Base-by-base conservation (phyloP, 2,113 vertebrate species). In the Syngnathoides biaculeatus region DNA sequence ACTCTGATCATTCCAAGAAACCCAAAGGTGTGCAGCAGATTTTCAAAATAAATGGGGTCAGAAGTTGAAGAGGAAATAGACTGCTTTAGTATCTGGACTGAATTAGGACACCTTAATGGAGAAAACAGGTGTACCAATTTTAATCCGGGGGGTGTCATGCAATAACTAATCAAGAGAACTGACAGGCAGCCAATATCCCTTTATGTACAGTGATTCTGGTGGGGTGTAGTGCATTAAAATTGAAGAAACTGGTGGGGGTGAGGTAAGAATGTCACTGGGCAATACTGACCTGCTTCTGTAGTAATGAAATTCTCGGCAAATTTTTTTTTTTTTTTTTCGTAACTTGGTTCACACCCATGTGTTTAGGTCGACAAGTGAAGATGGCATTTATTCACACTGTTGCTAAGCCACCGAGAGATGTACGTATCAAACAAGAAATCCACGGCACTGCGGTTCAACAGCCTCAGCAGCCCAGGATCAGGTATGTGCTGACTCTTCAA, bases 311-410 rank as follows among this genome's bases (percentile, higher is more conserved):
- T 22, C 11, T 22, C 26, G 53, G 20, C 8, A 30, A 47, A 15
- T 13, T 15, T 50, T 50, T n/a, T n/a, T n/a, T 22, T 30, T 65
- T 14, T 22, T 2, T 61, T 24, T 14, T 22, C n/a, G 2, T 69
- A 2, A 65, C 4, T 5, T 73, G 59, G 8, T 67, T 59, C 55
- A 40, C 58, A 38, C 63, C 19, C 10, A 39, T 65, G 9, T 67
- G 58, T 59, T 67, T n/a, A 95, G 94, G 94, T 27, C 89, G 93
- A 43, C 93, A 94, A 89, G 91, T 92, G 78, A 95, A 95, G 90
- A 89, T 95, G 90, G 92, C 94, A 43, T 95, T 93, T 63, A 67
- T 95, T 72, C 89, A 91, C 35, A 81, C 87, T 53, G 88, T 87
- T 81, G 92, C 90, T 78, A 95, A 94, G 84, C 92, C 93, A 65